Base-by-base conservation (phyloP, 2,797 vertebrate species). In the Thripadectes ignobilis region DNA sequence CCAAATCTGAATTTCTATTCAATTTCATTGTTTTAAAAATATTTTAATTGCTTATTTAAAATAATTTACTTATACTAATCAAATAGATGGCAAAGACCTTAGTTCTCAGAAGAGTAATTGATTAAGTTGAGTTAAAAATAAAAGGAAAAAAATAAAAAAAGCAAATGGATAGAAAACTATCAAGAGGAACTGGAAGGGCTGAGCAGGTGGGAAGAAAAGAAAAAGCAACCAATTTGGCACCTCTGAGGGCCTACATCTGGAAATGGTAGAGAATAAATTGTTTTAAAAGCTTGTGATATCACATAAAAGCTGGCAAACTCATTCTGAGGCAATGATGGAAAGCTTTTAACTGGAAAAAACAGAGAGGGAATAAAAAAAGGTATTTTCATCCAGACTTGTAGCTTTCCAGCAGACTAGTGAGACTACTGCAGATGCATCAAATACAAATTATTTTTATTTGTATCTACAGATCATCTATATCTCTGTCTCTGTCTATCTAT, bases 221-320 rank as follows among this genome's bases (percentile, higher is more conserved):
- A 87, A 94, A 89, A 82, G 4, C 46, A 90, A 36, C 46, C 54
- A 63, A 12, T 88, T 87, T 89, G 79, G 71, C 57, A 78, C 36
- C 49, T 95, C 75, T 87, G 66, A 83, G 66, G 73, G 21, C 68
- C 51, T 93, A 17, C 79, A 91, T 81, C 59, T 93, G 80, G 80
- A 89, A 90, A 27, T 71, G 65, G 45, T 92, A 88, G 86, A 75
- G 77, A 95, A 92, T 55, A 93, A 96, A 89, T 92, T 62, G 48
- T 92, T 95, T 96, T 91, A 1, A 83, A 94, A 92, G 51, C 72
- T 67, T 87, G 23, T 85, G 81, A 54, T 87, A 78, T 46, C 71
- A 36, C 38, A 78, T 91, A 94, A 88, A 93, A 94, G 41, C 85
- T 86, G 79, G 32, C 21, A 86, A 95, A 62, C 66, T 65, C 41